A percentile compares a stretch with the other conserved stretches of the same genome.
Evolutionary conservation across 2,888 invertebrate genomes (phyloP).

Genomic region (Pediacus dermestoides): DNA sequence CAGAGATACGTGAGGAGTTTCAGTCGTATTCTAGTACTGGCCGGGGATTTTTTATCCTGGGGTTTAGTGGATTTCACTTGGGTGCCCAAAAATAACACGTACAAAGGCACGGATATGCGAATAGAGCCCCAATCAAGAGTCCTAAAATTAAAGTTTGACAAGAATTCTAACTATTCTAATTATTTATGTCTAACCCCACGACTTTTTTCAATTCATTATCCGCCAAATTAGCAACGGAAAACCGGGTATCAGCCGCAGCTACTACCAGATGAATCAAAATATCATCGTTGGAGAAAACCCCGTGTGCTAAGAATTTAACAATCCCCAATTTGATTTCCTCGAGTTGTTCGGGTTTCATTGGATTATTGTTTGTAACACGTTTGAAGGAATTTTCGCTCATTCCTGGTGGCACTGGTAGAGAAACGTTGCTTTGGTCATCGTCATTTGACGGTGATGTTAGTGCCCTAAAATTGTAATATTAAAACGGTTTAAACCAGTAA

Average conservation of each 20-base stretch:
- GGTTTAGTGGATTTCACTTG: slow-evolving; percentile 55
- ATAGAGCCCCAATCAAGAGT: slow-evolving; percentile 75
- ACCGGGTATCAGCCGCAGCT: slow-evolving; percentile 84
- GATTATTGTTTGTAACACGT: slow-evolving; percentile 67
- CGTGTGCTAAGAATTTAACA: slow-evolving; percentile 77
- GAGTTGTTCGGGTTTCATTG: slow-evolving; percentile 72
- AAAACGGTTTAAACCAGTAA: background rate
- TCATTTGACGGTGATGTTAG: too few species aligned
- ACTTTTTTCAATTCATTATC: slow-evolving; percentile 81
- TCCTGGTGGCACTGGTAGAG: slow-evolving; percentile 66
- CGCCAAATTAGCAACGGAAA: slow-evolving; percentile 83
- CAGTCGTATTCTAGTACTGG: slow-evolving; percentile 77
- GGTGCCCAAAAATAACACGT: slow-evolving; percentile 73
- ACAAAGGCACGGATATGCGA: slow-evolving; percentile 70
- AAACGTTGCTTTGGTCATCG: slow-evolving; percentile 16
- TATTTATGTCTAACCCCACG: slow-evolving; percentile 54
- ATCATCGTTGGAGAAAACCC: slow-evolving; percentile 71
- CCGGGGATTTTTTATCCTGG: slow-evolving; percentile 73
- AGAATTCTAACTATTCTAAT: too few species aligned
- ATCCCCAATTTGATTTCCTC: slow-evolving; percentile 79
- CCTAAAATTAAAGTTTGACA: slow-evolving; percentile 48
- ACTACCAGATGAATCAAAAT: slow-evolving; percentile 75
- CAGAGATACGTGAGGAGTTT: slow-evolving; percentile 82
- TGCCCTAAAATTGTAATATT: too few species aligned
- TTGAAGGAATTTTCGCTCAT: slow-evolving; percentile 75